Evolutionary conservation across 2,888 invertebrate species (phyloP).

Genomic region (Cyrtodaria siliqua): DNA sequence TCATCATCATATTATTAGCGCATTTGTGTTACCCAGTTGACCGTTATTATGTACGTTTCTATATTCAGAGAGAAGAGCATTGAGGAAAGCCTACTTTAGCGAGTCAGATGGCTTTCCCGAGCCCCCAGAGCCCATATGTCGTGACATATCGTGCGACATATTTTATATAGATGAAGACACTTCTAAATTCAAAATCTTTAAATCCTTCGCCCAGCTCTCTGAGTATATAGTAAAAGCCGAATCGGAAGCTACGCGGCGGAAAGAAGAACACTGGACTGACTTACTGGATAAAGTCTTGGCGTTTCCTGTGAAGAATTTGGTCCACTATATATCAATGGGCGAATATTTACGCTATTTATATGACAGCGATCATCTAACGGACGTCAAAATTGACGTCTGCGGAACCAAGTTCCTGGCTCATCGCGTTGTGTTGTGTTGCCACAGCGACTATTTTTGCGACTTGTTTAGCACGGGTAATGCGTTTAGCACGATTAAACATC

Average conservation of each 20-base stretch:
- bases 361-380: slow-evolving; percentile 76
- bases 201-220: slow-evolving; percentile 51
- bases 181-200: slow-evolving; percentile 24
- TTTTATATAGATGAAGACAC: slow-evolving; percentile 35
- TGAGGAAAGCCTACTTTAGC: too few relatives aligned
- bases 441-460: slow-evolving; percentile 75
- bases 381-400: slow-evolving; percentile 72
- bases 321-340: slow-evolving; percentile 70
- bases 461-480: slow-evolving; percentile 63
- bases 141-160: slow-evolving; percentile 36
- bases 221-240: slow-evolving; percentile 49
- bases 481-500: slow-evolving; percentile 53
- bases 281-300: slow-evolving; percentile 58
- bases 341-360: slow-evolving; percentile 73
- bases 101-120: too few relatives aligned
- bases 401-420: slow-evolving; percentile 73
- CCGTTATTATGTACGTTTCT: too few relatives aligned
- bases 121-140: not conserved
- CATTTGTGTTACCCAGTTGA: too few relatives aligned
- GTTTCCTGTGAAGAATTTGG: slow-evolving; percentile 63
- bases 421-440: slow-evolving; percentile 71
- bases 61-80: too few relatives aligned
- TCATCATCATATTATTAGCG: too few relatives aligned
- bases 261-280: not conserved
- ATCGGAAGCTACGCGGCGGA: too few relatives aligned